These are phyloP conservation scores for Crypturellus undulatus DNA, from an alignment of 2,113 vertebrate genomes.

Conservation along the genomic window DNA sequence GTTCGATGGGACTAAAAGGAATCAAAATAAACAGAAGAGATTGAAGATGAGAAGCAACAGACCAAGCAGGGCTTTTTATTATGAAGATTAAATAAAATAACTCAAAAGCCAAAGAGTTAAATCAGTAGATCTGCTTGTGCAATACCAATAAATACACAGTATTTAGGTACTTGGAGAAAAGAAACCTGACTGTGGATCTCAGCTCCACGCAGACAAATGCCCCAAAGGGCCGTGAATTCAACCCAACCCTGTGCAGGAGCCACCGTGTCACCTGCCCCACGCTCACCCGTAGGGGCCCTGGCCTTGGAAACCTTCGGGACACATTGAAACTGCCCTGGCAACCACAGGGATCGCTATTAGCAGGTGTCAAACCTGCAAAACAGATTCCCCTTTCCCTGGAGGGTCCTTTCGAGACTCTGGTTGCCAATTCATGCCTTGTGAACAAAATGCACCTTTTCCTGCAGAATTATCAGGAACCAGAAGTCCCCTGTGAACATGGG, in stretches of 20 bases:
- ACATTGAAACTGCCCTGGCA: not conserved
- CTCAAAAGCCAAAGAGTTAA: not conserved
- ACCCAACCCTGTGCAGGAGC: not conserved
- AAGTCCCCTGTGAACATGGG: not conserved
- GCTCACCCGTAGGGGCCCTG: not conserved
- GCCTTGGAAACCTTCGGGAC: not conserved
- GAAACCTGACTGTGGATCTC: not conserved
- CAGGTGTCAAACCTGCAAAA: not conserved
- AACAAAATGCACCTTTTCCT: not conserved
- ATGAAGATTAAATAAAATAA: not conserved
- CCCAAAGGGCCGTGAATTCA: not conserved
- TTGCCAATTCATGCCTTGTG: not conserved
- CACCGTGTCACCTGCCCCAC: not conserved
- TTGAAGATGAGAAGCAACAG: not conserved
- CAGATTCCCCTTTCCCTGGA: not conserved
- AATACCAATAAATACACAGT: not conserved
- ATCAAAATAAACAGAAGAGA: not conserved
- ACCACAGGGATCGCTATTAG: not conserved
- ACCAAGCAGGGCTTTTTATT: not conserved
- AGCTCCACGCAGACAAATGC: accelerated
- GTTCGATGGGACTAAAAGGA: not conserved
- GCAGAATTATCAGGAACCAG: not conserved
- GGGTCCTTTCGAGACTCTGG: not conserved
- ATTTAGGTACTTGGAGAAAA: not conserved
- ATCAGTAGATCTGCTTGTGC: not conserved